phyloP scores from a whole-genome alignment of 2,113 vertebrate genomes.

The Tretioscincus oriximinensis region DNA sequence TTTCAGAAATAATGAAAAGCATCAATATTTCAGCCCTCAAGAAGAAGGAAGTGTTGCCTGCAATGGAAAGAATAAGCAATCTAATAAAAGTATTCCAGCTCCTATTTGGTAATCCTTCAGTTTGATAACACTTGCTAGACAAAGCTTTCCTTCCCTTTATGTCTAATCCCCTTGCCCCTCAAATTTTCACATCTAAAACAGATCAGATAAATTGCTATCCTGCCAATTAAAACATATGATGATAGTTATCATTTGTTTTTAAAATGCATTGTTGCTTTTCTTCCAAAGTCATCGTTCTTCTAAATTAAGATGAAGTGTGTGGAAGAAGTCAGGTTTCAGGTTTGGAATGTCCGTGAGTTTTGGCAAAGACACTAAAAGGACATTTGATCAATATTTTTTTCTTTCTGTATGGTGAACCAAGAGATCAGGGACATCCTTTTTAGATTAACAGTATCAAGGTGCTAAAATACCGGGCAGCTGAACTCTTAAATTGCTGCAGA shows the following conservation, averaged over 20 bases:
- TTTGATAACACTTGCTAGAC: conserved; percentile 57
- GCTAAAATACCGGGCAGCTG: background rate
- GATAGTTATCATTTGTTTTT: conserved; percentile 65
- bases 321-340: conserved; percentile 30
- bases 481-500: background rate
- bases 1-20: conserved; percentile 35
- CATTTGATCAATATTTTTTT: background rate
- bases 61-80: conserved; percentile 44
- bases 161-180: conserved; percentile 57
- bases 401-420: background rate
- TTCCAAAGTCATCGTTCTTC: conserved; percentile 41
- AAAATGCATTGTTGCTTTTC: conserved; percentile 70
- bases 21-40: conserved; percentile 38
- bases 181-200: conserved; percentile 66
- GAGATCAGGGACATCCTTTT: background rate
- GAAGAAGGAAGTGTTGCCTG: background rate
- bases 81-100: conserved; percentile 33
- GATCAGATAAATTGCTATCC: conserved; percentile 65
- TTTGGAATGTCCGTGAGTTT: conserved; percentile 5
- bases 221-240: conserved; percentile 60
- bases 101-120: conserved; percentile 51
- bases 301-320: conserved; percentile 34
- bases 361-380: no score
- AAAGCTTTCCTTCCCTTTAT: conserved; percentile 65
- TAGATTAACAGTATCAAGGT: background rate